Conservation (phyloP, 1,140 invertebrate genomes). For the Lucilia sericata region DNA sequence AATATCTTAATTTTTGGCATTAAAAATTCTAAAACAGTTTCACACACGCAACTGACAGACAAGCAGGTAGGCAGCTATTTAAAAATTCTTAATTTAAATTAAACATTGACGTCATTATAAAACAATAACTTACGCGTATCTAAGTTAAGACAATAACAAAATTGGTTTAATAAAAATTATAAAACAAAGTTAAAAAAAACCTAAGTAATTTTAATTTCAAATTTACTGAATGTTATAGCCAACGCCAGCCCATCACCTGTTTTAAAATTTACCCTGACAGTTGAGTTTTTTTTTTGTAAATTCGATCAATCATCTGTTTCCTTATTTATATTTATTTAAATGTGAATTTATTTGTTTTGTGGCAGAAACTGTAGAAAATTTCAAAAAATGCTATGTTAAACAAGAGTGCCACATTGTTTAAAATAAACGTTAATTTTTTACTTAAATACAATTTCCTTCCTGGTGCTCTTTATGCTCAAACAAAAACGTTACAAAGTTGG, state of each 20-base stretch:
- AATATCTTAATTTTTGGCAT: background rate
- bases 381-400: background rate
- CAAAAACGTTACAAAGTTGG: background rate
- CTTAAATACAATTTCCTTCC: conserved; percentile 4
- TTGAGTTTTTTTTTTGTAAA: background rate
- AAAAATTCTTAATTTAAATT: background rate
- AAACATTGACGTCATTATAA: background rate
- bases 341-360: background rate
- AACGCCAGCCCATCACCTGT: background rate
- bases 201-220: background rate
- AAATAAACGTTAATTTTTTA: conserved; percentile 1
- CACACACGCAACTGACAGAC: background rate
- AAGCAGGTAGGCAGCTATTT: too few relatives aligned
- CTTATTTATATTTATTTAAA: background rate
- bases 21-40: background rate
- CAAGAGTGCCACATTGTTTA: conserved; percentile 5
- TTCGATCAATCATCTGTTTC: background rate
- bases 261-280: background rate
- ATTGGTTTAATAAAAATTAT: background rate
- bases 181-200: too few relatives aligned
- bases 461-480: background rate
- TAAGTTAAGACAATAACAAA: background rate
- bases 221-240: background rate
- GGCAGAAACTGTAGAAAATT: background rate
- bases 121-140: background rate